Conservation (phyloP, 2,113 vertebrate species). For the Amphilophus citrinellus region DNA sequence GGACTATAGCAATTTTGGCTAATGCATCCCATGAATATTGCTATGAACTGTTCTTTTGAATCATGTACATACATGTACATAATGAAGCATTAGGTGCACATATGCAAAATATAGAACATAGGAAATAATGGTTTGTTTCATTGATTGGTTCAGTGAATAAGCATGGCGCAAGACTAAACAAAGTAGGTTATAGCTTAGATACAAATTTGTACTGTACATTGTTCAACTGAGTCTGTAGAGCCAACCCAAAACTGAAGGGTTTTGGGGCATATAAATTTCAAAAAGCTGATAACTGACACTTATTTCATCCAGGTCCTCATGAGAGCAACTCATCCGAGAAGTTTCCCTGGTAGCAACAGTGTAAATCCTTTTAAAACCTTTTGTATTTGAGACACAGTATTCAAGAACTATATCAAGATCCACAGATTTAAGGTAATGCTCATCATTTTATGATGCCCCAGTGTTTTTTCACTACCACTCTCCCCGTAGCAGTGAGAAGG, state of each 20-base stretch:
- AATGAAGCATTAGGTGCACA: conserved; percentile 84
- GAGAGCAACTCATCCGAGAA: conserved; percentile 43
- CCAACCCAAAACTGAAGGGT: conserved; percentile 87
- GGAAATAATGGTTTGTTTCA: conserved; percentile 78
- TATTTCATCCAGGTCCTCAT: conserved; percentile 86
- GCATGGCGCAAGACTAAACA: conserved; percentile 90
- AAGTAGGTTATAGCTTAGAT: conserved; percentile 85
- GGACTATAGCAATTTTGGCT: conserved; percentile 73
- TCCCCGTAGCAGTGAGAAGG: conserved; percentile 39
- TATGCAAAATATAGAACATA: conserved; percentile 77
- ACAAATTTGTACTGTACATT: conserved; percentile 87
- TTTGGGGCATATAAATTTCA: conserved; percentile 87
- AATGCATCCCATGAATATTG: conserved; percentile 81
- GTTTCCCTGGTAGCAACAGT: conserved; percentile 40
- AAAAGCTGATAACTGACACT: conserved; percentile 86
- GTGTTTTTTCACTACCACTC: conserved; percentile 9
- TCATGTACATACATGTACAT: conserved; percentile 83
- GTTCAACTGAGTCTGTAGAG: conserved; percentile 86
- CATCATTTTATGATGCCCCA: conserved; percentile 34
- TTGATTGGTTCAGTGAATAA: conserved; percentile 86
- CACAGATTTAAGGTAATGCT: conserved; percentile 41
- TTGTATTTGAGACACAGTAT: conserved; percentile 41
- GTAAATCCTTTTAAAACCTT: conserved; percentile 27
- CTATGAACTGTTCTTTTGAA: conserved; percentile 77
- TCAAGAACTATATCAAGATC: conserved; percentile 47